phyloP scores from a whole-genome alignment of 2,113 vertebrate genomes.

The Trichomycterus rosablanca region DNA sequence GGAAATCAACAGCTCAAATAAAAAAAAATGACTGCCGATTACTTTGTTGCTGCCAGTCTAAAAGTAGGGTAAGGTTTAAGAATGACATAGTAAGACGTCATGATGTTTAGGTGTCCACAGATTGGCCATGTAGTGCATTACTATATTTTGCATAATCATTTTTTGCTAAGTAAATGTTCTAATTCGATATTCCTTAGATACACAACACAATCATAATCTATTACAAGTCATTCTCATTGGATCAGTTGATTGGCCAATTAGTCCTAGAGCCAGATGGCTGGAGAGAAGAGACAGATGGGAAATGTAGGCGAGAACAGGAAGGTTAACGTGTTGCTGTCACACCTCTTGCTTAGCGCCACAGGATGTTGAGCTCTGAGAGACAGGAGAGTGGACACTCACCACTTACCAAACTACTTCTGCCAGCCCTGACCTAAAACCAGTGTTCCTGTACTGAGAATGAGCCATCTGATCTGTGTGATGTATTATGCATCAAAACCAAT shows the following conservation, averaged over 20 bases:
- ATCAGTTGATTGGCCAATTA: conserved; percentile 46
- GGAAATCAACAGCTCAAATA: no score
- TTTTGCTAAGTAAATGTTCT: no score
- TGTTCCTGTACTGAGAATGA: background rate
- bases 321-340: conserved; percentile 52
- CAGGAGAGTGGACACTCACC: conserved; percentile 31
- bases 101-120: no score
- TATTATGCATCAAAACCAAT: conserved; percentile 38
- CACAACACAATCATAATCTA: conserved; percentile 19
- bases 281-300: conserved; percentile 59
- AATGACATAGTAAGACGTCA: no score
- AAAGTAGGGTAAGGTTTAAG: no score
- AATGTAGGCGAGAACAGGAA: conserved; percentile 52
- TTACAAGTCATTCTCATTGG: conserved; percentile 19
- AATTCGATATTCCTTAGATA: background rate
- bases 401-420: conserved; percentile 20
- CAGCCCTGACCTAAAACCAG: conserved; percentile 18
- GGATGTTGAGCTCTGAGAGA: conserved; percentile 38
- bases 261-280: conserved; percentile 57
- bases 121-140: no score
- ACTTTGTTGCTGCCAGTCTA: no score
- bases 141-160: no score
- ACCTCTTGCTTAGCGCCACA: conserved; percentile 47
- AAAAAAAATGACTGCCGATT: no score
- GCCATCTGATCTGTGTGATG: conserved; percentile 30